Base-by-base conservation (phyloP, 2,888 invertebrate species). In the Prenolepis imparis region DNA sequence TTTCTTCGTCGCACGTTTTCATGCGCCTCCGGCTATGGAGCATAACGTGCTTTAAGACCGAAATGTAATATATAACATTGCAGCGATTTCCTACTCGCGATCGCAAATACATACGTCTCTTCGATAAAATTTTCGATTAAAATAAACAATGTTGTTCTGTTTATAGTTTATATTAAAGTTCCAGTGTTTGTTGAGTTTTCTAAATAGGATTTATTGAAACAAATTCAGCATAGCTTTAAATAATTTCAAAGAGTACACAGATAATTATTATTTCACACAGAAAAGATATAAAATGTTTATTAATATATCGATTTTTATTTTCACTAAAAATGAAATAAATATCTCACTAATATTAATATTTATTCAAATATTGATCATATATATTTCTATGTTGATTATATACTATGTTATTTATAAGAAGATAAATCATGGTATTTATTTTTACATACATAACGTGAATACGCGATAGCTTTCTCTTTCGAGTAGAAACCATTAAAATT, bases 1-100 rank as follows among this genome's bases (percentile, higher is more conserved):
- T 66, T 77, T 67, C 78, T 78, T 24, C 32, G 28, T 70, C 78
- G 21, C 21, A 21, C 52, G 15, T 77, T 78, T 44, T 59, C 57
- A 8, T 36, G 24, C 36, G 72, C 59, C 32, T 21, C 44, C 21
- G 78, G 72, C 59, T 59, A 72, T 78, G 72, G 21, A 32, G 18
- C 55, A 8, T 48, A 21, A 78, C 44, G 41, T 41, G 39, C 41
- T 70, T 70, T 32, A 70, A 77, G 36, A 21, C 18, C 12, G 52
- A 52, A 68, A 63, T 75, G 36, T n/a, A 74, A 44, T 61, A 44
- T 61, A 59, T 28, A 41, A 41, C 11, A 11, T 48, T 32, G 48
- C 32, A 36, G 36, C 32, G 28, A 64, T 74, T 74, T 64, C 32
- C n/a, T 2, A 64, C 6, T 74, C 36, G 66, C 48, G 15, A 68